phyloP scores from a whole-genome alignment of 2,888 invertebrate species.

The Lacanobia oleracea region DNA sequence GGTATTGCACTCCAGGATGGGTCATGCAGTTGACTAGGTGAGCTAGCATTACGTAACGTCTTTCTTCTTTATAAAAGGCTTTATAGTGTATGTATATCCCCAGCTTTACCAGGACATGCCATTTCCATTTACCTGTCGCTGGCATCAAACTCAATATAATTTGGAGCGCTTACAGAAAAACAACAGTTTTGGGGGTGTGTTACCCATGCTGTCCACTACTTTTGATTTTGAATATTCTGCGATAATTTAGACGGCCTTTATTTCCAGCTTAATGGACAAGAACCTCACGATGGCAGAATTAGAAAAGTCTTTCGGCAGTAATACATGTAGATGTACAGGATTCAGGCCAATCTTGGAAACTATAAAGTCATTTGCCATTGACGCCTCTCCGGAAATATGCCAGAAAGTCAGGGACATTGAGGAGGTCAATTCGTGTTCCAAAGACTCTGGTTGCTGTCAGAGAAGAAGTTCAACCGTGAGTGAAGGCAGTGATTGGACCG shows the following conservation, averaged over 20 bases:
- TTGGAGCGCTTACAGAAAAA: too few species aligned
- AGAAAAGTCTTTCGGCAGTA: slow-evolving; percentile 94
- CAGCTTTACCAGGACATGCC: background rate
- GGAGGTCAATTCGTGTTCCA: slow-evolving; percentile 76
- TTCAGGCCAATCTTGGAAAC: slow-evolving; percentile 94
- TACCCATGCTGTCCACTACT: background rate
- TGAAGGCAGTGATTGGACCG: slow-evolving; percentile 77
- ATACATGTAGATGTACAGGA: slow-evolving; percentile 95
- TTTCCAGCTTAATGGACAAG: slow-evolving; percentile 86
- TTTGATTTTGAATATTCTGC: background rate
- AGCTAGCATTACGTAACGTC: slow-evolving; percentile 9
- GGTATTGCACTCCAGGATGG: slow-evolving; percentile 94
- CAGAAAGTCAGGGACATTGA: slow-evolving; percentile 87
- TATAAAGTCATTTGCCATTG: slow-evolving; percentile 93
- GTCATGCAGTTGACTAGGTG: slow-evolving; percentile 93
- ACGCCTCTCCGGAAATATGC: slow-evolving; percentile 88
- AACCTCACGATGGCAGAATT: slow-evolving; percentile 92
- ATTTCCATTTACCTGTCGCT: background rate
- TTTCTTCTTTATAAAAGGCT: background rate
- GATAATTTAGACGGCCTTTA: background rate
- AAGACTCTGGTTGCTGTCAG: slow-evolving; percentile 70
- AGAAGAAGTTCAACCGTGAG: slow-evolving; percentile 76
- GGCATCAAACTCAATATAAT: background rate
- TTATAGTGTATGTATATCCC: background rate
- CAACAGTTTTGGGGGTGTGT: too few species aligned